These are phyloP conservation scores for Oreochromis spilurus DNA, from an alignment of 2,113 vertebrate genomes.

Conservation along the genomic window DNA sequence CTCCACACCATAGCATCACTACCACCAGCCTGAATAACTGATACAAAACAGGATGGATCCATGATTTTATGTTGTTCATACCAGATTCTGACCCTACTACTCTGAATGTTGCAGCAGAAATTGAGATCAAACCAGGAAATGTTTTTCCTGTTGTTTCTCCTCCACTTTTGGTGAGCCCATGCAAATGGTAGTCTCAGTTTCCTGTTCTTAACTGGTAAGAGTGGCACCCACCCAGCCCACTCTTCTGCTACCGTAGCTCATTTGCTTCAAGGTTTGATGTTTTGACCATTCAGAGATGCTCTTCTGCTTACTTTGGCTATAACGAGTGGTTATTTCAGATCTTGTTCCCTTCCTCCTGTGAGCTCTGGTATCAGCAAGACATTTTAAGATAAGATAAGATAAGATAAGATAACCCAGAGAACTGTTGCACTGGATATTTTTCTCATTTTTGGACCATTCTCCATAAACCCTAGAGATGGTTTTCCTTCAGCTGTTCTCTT, in stretches of 20 bases:
- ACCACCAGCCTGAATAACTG: neutral
- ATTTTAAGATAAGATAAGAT: too few species aligned
- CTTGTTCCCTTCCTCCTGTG: neutral
- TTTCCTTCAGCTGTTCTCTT: neutral
- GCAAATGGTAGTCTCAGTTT: neutral
- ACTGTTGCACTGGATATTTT: neutral
- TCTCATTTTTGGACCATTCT: accelerated
- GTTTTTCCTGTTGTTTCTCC: accelerated
- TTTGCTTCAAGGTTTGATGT: neutral
- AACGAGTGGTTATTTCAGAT: neutral
- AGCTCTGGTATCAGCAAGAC: neutral
- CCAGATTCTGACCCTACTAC: neutral
- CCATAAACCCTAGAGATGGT: neutral
- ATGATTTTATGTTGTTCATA: neutral
- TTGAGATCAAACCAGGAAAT: neutral
- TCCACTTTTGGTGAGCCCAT: neutral
- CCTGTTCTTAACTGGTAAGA: neutral
- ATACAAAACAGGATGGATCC: neutral
- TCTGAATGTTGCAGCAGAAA: neutral
- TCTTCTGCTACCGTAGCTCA: neutral
- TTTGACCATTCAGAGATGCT: neutral
- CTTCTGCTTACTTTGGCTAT: neutral
- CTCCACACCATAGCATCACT: neutral
- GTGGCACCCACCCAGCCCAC: neutral
- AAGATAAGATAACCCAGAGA: too few species aligned